A percentile compares a stretch with the other conserved stretches of the same genome.
Conservation (phyloP, 2,113 vertebrate genomes). For the Pseudolaguvia tuberculata region DNA sequence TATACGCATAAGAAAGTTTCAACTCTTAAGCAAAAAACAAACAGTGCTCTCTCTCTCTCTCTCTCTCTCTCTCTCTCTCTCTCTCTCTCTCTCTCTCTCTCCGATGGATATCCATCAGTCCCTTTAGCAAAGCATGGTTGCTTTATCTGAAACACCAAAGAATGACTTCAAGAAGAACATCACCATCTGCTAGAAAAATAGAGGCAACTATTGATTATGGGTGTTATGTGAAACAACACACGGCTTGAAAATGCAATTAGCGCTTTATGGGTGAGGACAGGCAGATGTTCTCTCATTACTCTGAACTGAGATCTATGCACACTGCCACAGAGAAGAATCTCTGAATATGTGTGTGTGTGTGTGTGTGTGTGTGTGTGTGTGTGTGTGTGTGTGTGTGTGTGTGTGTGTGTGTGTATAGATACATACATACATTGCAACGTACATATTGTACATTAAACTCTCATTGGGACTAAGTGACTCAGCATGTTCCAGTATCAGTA, state of each 20-base stretch:
- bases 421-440: too few species aligned
- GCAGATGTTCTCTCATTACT: slow-evolving; percentile 49
- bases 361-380: too few species aligned
- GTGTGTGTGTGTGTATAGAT: too few species aligned
- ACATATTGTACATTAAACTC: too few species aligned
- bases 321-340: neutral
- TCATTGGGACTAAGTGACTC: too few species aligned
- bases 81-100: too few species aligned
- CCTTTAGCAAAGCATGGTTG: slow-evolving; percentile 25
- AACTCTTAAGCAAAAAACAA: neutral
- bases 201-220: slow-evolving; percentile 47
- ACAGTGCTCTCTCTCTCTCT: slow-evolving; percentile 4
- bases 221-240: slow-evolving; percentile 45
- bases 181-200: slow-evolving; percentile 42
- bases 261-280: slow-evolving; percentile 38
- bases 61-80: too few species aligned
- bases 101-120: neutral
- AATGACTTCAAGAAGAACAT: slow-evolving; percentile 36
- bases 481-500: too few species aligned
- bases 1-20: neutral
- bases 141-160: slow-evolving; percentile 28
- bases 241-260: slow-evolving; percentile 43
- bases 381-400: too few species aligned
- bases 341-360: too few species aligned
- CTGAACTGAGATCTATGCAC: slow-evolving; percentile 32